A percentile compares a stretch with the other conserved stretches of the same genome.
These are phyloP conservation scores for Umimayanthus chanpuru DNA, from an alignment of 92 coral and sea anemone genomes.

Conservation along the genomic window DNA sequence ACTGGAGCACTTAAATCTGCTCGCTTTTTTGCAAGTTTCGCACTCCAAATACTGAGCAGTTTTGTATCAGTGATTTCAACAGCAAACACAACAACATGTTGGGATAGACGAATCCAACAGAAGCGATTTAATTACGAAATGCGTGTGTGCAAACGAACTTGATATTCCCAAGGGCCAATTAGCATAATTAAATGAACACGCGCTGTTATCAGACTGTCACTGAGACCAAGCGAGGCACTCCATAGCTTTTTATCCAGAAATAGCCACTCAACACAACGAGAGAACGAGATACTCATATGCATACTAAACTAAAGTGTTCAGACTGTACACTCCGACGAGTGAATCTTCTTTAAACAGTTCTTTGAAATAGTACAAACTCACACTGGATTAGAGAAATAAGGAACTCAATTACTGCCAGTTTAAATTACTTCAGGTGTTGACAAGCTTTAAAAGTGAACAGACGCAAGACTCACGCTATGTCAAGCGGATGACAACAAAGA, in stretches of 20 bases:
- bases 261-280: neutral
- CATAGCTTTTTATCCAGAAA: neutral
- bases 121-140: constrained; percentile 30
- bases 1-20: neutral
- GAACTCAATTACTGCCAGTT: neutral
- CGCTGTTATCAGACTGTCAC: neutral
- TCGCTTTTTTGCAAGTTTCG: constrained; percentile 8
- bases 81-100: constrained; percentile 27
- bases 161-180: constrained; percentile 45
- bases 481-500: constrained; percentile 1
- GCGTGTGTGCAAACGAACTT: constrained; percentile 41
- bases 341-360: neutral
- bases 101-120: neutral
- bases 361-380: neutral
- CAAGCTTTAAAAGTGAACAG: constrained; percentile 30
- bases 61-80: constrained; percentile 16
- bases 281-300: neutral
- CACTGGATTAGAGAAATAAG: neutral
- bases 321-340: neutral
- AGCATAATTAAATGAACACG: constrained; percentile 30
- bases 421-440: constrained; percentile 36
- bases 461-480: constrained; percentile 29
- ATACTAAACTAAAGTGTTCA: neutral
- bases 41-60: neutral
- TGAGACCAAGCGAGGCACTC: neutral